These are phyloP conservation scores for Heteromyza rotundicornis DNA, from an alignment of 2,888 invertebrate genomes.

Conservation along the genomic window DNA sequence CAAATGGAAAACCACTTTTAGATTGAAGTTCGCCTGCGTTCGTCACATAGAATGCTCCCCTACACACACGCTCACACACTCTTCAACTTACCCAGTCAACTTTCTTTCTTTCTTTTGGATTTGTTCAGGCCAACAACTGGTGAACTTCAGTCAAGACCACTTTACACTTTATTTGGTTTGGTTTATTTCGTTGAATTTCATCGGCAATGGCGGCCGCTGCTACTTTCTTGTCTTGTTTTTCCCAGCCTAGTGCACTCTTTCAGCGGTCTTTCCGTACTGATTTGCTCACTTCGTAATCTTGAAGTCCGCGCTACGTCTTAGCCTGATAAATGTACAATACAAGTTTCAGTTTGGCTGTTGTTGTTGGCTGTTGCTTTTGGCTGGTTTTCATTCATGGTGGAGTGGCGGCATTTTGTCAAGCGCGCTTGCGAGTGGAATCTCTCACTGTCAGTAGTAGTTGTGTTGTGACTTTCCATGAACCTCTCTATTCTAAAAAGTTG, in stretches of 20 bases:
- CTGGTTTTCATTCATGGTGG: no score
- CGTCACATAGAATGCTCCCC: no score
- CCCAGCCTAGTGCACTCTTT: conserved; percentile 1
- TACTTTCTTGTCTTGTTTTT: not conserved
- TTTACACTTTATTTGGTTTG: not conserved
- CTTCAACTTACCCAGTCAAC: conserved; percentile 11
- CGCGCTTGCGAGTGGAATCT: no score
- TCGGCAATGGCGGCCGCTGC: not conserved
- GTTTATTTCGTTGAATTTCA: not conserved
- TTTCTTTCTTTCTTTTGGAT: conserved; percentile 25
- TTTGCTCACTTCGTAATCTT: not conserved
- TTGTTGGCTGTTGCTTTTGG: no score
- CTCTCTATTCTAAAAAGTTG: no score
- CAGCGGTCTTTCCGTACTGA: not conserved
- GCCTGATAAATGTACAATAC: no score
- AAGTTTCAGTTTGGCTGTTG: no score
- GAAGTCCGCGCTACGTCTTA: not conserved
- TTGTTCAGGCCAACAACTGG: conserved; percentile 12
- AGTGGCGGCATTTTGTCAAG: no score
- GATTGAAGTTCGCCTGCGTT: no score
- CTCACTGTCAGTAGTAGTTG: no score
- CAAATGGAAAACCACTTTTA: not conserved
- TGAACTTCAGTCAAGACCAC: not conserved
- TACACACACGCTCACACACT: no score
- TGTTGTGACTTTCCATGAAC: no score